Percentiles rank a stretch among this genome's conserved stretches.
phyloP scores from a whole-genome alignment of 2,113 vertebrate genomes.

The Strigops habroptila region DNA sequence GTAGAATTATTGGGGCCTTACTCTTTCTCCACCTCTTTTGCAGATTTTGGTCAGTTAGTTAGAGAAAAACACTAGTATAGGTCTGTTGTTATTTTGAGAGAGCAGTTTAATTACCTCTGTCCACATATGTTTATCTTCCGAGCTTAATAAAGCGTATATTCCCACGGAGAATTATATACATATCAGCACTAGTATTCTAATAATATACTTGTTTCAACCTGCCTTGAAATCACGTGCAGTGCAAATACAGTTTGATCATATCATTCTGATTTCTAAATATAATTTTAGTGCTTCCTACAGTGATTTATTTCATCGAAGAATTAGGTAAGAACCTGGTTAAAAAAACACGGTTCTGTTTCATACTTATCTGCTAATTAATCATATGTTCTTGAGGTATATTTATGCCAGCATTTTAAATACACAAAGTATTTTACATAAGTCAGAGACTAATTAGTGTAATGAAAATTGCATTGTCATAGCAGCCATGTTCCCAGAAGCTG shows the following conservation, averaged over 20 bases:
- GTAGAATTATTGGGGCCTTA: not conserved
- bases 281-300: not conserved
- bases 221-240: not conserved
- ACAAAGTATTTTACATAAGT: not conserved
- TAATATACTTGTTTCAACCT: not conserved
- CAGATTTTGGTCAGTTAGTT: not conserved
- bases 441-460: not conserved
- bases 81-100: not conserved
- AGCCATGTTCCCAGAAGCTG: not conserved
- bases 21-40: not conserved
- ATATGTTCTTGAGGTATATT: not conserved
- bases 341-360: not conserved
- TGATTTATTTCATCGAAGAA: not conserved
- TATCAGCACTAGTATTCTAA: not conserved
- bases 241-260: not conserved
- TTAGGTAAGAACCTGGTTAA: not conserved
- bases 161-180: not conserved
- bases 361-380: not conserved
- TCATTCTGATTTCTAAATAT: not conserved
- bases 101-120: not conserved
- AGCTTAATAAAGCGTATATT: not conserved
- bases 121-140: not conserved
- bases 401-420: not conserved
- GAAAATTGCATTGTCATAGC: not conserved
- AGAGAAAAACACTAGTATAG: not conserved